These are phyloP conservation scores for Leptosomus discolor DNA, from an alignment of 2,113 vertebrate genomes.

Conservation along the genomic window DNA sequence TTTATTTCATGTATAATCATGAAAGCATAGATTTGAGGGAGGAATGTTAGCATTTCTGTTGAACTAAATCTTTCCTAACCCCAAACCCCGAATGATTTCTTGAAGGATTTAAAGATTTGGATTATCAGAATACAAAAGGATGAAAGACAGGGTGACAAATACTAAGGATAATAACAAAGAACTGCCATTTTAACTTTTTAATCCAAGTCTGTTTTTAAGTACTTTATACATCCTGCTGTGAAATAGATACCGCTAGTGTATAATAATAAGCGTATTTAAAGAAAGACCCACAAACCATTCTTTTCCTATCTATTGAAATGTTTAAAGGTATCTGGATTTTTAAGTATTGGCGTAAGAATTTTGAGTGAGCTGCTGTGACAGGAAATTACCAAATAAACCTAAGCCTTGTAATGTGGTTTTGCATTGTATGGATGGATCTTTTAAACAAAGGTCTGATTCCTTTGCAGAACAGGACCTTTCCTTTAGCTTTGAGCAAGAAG, in stretches of 20 bases:
- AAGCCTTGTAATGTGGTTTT: not conserved
- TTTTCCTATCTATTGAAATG: not conserved
- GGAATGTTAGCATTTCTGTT: not conserved
- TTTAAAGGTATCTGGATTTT: not conserved
- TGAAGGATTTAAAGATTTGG: constrained; percentile 58
- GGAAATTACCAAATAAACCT: not conserved
- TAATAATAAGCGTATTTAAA: not conserved
- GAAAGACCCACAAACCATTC: not conserved
- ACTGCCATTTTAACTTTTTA: constrained; percentile 43
- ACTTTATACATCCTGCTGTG: not conserved
- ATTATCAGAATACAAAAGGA: constrained; percentile 64
- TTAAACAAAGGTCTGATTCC: not conserved
- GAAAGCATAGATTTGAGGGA: not conserved
- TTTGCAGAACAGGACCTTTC: not conserved
- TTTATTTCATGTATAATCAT: not conserved
- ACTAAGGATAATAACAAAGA: constrained; percentile 43
- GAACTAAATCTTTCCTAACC: constrained; percentile 9
- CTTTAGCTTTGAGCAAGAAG: not conserved
- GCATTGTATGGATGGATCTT: not conserved
- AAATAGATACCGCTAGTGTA: constrained; percentile 1
- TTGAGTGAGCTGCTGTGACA: not conserved
- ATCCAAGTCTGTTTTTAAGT: constrained; percentile 14
- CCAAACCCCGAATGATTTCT: constrained; percentile 16
- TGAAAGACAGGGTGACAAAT: constrained; percentile 49
- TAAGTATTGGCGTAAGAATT: not conserved